These are phyloP conservation scores for Rhorus exstirpatorius DNA, from an alignment of 2,888 invertebrate species.

Conservation along the genomic window DNA sequence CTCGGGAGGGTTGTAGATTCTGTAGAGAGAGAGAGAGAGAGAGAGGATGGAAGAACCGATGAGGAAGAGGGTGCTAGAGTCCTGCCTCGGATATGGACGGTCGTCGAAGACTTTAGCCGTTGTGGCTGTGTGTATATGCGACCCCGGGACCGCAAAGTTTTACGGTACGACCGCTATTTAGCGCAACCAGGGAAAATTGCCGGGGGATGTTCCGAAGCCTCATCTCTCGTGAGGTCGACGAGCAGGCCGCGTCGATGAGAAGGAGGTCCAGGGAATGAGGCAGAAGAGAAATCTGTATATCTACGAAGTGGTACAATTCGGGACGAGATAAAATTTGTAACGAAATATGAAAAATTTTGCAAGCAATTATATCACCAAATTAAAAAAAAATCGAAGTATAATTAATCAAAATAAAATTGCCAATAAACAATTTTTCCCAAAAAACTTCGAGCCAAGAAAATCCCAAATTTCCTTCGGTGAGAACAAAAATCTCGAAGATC, in stretches of 20 bases:
- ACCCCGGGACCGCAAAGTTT: slow-evolving; percentile 73
- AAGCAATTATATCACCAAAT: no score
- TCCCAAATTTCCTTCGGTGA: no score
- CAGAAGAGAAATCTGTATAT: not conserved
- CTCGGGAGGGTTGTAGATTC: slow-evolving; percentile 49
- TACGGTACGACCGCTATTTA: slow-evolving; percentile 74
- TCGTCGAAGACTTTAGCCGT: slow-evolving; percentile 50
- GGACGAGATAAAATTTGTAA: no score
- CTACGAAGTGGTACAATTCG: no score
- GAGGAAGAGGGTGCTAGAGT: slow-evolving; percentile 21
- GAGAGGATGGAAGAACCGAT: slow-evolving; percentile 16
- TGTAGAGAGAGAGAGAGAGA: slow-evolving; percentile 31
- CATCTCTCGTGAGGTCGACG: not conserved
- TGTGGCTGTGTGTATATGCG: slow-evolving; percentile 34
- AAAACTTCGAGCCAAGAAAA: no score
- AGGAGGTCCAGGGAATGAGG: not conserved
- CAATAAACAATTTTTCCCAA: no score
- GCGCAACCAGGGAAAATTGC: slow-evolving; percentile 70
- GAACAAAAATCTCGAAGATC: no score
- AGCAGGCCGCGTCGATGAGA: not conserved
- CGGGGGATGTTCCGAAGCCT: slow-evolving; percentile 47
- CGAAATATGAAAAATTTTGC: no score
- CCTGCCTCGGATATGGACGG: slow-evolving; percentile 20
- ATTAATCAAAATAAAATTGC: no score
- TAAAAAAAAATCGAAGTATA: no score